Conservation (phyloP, 2,797 vertebrate genomes). For the Spondyliosoma cantharus region DNA sequence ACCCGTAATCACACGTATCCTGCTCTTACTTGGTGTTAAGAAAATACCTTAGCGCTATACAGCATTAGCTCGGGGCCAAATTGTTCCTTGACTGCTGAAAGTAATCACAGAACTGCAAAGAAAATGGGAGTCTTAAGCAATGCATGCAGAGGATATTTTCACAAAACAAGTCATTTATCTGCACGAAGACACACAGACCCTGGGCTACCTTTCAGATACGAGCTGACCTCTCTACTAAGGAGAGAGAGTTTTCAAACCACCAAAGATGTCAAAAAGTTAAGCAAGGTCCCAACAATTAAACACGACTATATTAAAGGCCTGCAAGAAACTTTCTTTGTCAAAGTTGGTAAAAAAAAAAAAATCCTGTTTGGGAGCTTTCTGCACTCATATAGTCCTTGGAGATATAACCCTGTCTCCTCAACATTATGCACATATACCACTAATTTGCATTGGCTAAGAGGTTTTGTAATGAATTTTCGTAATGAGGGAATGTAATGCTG, state of each 20-base stretch:
- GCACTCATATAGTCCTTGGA: background rate
- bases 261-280: slow-evolving; percentile 7
- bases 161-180: slow-evolving; percentile 4
- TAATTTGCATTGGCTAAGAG: slow-evolving; percentile 13
- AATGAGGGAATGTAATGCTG: background rate
- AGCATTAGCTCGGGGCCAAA: background rate
- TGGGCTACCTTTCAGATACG: background rate
- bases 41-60: background rate
- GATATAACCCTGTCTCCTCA: background rate
- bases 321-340: background rate
- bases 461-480: background rate
- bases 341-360: background rate
- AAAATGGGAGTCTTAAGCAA: slow-evolving; percentile 14
- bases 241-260: background rate
- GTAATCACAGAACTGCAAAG: background rate
- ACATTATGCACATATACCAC: background rate
- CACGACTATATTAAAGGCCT: background rate
- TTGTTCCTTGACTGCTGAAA: slow-evolving; percentile 17
- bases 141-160: background rate
- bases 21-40: background rate
- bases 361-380: background rate
- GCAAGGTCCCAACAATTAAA: background rate
- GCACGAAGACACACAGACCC: background rate
- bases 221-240: background rate
- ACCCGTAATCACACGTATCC: background rate